Conservation (phyloP, 2,888 invertebrate genomes). For the Hoplodrina ambigua region DNA sequence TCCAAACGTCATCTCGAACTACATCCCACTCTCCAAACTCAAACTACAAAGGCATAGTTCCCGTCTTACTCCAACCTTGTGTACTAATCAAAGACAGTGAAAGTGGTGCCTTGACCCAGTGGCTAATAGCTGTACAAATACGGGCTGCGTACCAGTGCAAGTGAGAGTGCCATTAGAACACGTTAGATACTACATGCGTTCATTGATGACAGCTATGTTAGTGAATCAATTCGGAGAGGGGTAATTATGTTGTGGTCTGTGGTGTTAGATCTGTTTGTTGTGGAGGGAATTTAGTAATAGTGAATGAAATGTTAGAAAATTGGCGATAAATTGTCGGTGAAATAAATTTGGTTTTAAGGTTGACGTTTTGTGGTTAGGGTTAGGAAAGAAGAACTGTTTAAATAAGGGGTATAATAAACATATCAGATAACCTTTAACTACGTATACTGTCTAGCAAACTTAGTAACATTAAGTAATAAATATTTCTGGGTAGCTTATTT, state of each 20-base stretch:
- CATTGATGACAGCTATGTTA: constrained; percentile 59
- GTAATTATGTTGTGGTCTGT: constrained; percentile 51
- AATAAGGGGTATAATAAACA: too few relatives aligned
- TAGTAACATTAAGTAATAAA: too few relatives aligned
- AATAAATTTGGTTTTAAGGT: constrained; percentile 31
- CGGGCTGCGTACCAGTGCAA: constrained; percentile 45
- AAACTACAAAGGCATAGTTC: not conserved
- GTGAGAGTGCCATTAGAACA: constrained; percentile 61
- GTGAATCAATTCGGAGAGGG: constrained; percentile 43
- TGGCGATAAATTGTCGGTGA: constrained; percentile 24
- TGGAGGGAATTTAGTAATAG: constrained; percentile 27
- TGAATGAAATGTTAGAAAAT: constrained; percentile 41
- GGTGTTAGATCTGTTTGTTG: constrained; percentile 45
- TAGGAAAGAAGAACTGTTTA: constrained; percentile 15
- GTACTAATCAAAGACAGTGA: constrained; percentile 73
- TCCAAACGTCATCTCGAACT: constrained; percentile 10
- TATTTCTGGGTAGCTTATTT: too few relatives aligned
- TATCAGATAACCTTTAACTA: too few relatives aligned
- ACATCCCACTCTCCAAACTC: not conserved
- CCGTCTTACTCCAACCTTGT: constrained; percentile 25
- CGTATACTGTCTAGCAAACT: too few relatives aligned
- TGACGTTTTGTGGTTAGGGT: constrained; percentile 25
- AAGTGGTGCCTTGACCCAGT: constrained; percentile 74
- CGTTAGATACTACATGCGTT: constrained; percentile 49
- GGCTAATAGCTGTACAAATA: constrained; percentile 56